phyloP scores from a whole-genome alignment of 2,888 invertebrate genomes.

The Athalia cordata region DNA sequence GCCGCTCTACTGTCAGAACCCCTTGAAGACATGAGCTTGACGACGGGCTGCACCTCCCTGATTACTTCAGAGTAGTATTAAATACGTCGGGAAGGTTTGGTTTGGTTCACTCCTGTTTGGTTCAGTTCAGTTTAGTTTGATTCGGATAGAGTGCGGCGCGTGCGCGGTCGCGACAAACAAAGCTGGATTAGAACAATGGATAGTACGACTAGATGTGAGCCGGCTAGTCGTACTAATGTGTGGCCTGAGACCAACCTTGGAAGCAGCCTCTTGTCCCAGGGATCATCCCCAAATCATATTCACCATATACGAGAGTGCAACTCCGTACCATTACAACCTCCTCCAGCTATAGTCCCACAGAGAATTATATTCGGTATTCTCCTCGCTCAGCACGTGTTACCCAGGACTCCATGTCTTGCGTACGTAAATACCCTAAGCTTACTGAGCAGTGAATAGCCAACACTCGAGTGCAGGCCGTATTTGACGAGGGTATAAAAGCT shows the following conservation, averaged over 20 bases:
- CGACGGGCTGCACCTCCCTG: slow-evolving; percentile 37
- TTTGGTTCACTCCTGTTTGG: too few species aligned
- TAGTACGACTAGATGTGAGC: slow-evolving; percentile 13
- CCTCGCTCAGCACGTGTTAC: neutral
- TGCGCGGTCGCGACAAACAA: slow-evolving; percentile 19
- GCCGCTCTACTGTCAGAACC: neutral
- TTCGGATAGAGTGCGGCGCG: slow-evolving; percentile 9
- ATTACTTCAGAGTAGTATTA: slow-evolving; percentile 31
- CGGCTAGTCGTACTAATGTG: slow-evolving; percentile 24
- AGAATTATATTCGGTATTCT: neutral
- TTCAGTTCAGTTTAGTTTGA: too few species aligned
- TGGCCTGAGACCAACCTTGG: neutral
- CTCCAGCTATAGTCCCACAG: neutral
- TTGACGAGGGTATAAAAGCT: too few species aligned
- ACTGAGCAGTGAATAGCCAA: too few species aligned
- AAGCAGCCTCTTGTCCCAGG: neutral
- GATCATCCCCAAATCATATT: slow-evolving; percentile 18
- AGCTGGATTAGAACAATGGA: slow-evolving; percentile 32
- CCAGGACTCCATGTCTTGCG: too few species aligned
- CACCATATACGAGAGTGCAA: neutral
- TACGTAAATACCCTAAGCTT: too few species aligned
- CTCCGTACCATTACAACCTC: neutral
- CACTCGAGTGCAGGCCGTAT: too few species aligned
- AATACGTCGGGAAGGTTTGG: neutral
- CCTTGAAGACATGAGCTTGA: slow-evolving; percentile 5